Conservation (phyloP, 2,888 invertebrate genomes). For the Lasius fuliginosus region DNA sequence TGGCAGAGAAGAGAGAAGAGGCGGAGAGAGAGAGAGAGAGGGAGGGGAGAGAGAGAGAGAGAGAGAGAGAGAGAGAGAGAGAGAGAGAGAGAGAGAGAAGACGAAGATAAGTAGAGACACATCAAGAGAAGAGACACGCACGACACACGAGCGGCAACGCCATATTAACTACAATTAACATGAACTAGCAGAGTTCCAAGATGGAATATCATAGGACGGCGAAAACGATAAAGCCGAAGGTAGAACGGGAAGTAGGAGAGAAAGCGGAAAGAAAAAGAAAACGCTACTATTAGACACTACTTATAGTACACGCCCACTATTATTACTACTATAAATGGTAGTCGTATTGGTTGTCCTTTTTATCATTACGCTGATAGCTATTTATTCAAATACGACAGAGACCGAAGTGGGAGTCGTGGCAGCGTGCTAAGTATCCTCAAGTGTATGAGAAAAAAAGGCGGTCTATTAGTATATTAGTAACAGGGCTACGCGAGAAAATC, state of each 20-base stretch:
- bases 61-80: slow-evolving; percentile 49
- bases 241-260: slow-evolving; percentile 22
- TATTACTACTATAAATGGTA: slow-evolving; percentile 82
- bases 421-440: slow-evolving; percentile 80
- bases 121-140: slow-evolving; percentile 73
- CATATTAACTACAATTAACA: slow-evolving; percentile 83
- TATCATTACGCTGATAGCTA: slow-evolving; percentile 81
- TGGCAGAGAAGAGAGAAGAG: slow-evolving; percentile 65
- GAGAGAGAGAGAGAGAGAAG: slow-evolving; percentile 45
- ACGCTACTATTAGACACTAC: slow-evolving; percentile 83
- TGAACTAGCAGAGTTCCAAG: slow-evolving; percentile 58
- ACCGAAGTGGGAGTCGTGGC: slow-evolving; percentile 60
- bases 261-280: slow-evolving; percentile 60
- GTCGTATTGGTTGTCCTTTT: slow-evolving; percentile 83
- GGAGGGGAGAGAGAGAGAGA: slow-evolving; percentile 41
- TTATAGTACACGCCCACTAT: slow-evolving; percentile 83
- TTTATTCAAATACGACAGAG: slow-evolving; percentile 80
- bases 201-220: slow-evolving; percentile 56
- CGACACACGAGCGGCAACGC: slow-evolving; percentile 79
- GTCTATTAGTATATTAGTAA: slow-evolving; percentile 12
- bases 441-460: slow-evolving; percentile 18
- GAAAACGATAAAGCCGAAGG: slow-evolving; percentile 44
- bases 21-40: slow-evolving; percentile 19
- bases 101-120: slow-evolving; percentile 22
- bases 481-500: slow-evolving; percentile 25